Evolutionary conservation across 1,140 invertebrate species (phyloP), one percentile per base, ranked within the genome.

Genomic region (Conus ventricosus): DNA sequence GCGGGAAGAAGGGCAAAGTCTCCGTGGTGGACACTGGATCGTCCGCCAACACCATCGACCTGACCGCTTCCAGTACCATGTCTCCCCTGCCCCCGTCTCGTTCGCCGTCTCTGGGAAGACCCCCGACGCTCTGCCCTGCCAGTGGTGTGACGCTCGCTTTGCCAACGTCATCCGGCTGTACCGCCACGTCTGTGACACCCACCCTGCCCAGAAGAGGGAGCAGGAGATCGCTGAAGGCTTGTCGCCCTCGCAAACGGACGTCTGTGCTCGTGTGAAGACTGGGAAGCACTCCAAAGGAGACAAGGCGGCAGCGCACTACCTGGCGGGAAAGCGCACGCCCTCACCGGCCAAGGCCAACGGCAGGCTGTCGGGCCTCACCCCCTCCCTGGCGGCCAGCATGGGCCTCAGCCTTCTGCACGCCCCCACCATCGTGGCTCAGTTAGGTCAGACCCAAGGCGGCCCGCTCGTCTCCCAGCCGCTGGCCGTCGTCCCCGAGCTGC

Each of bases 141-240:
- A 94, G 84, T 94, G 94, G 94, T 94, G 94, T 84, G 82, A 89
- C n/a, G 91, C 92, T 23, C 90, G 89, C 76, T 94, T 94, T 90
- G 91, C 90, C 25, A 92, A 93, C 88, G 75, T 94, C 5, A 89
- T 90, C 10, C 91, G 91, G 5, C 88, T 94, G 0, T 93, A 93
- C 85, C 92, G 93, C 53, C 94, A 94, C 89, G 92, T 91, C n/a
- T 86, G 87, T 25, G 85, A 88, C 57, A 88, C 90, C 10, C 94
- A 94, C 89, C 94, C 94, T 11, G 87, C 88, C 23, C 91, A 94
- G 71, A 88, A 93, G 17, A 88, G 91, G 51, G 91, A 91, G 55
- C 93, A 94, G 85, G 93, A 94, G 87, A 86, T 89, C 5, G 90
- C 89, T 54, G 92, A 93, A 84, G 76, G 85, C 25, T 55, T 87